These are phyloP conservation scores for Pimephales promelas DNA, from an alignment of 2,113 vertebrate genomes.

Conservation along the genomic window DNA sequence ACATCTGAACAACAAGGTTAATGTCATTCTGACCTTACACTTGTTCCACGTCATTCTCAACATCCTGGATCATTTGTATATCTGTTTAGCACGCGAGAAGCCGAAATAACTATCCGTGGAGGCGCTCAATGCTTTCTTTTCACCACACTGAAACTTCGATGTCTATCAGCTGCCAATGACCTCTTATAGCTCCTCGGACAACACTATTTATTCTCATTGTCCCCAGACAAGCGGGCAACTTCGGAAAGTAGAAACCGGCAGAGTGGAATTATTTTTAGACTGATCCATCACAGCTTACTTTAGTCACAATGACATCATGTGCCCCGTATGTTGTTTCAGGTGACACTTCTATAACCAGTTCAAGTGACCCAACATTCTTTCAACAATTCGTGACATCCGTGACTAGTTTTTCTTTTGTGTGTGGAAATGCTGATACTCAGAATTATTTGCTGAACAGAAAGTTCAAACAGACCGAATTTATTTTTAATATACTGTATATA, in stretches of 20 bases:
- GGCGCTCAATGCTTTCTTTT: background rate
- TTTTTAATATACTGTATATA: no score
- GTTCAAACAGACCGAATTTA: no score
- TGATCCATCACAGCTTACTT: background rate
- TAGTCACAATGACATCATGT: background rate
- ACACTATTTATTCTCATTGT: background rate
- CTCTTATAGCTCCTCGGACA: background rate
- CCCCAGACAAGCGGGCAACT: background rate
- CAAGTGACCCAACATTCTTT: background rate
- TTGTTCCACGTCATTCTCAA: background rate
- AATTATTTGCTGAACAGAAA: no score
- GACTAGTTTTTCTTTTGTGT: no score
- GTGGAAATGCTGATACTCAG: no score
- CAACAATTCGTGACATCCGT: no score
- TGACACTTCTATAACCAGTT: background rate
- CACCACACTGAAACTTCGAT: background rate
- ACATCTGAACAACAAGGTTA: conserved; percentile 3
- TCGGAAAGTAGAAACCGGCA: background rate
- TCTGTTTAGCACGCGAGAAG: background rate
- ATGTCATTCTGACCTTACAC: background rate
- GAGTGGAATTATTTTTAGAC: background rate
- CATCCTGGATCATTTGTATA: background rate
- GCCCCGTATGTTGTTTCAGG: background rate
- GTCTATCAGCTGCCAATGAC: background rate
- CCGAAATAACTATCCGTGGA: background rate